These are phyloP conservation scores for Balaeniceps rex DNA, from an alignment of 2,113 vertebrate species.

Conservation along the genomic window DNA sequence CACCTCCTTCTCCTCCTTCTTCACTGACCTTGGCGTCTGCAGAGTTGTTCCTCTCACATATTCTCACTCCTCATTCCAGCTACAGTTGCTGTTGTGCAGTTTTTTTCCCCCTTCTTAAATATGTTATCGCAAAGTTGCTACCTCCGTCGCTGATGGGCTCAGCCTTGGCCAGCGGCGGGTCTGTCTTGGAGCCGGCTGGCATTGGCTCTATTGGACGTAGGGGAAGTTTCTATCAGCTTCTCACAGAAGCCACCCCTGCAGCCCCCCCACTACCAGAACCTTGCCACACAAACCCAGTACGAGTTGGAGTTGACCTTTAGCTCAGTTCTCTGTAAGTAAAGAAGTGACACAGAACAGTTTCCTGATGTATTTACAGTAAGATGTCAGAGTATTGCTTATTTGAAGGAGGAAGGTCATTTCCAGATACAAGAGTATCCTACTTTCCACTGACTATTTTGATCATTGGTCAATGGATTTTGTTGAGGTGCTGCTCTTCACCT, in stretches of 20 bases:
- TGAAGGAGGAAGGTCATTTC: not conserved
- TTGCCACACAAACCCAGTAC: not conserved
- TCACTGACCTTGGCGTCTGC: not conserved
- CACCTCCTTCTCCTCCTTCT: no score
- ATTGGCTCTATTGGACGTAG: not conserved
- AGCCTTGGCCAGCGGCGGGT: not conserved
- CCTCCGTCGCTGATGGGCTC: no score
- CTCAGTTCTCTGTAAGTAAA: not conserved
- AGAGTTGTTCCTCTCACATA: not conserved
- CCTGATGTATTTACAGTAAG: not conserved
- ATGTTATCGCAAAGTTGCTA: no score
- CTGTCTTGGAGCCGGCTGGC: not conserved
- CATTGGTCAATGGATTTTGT: not conserved
- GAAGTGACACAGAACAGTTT: not conserved
- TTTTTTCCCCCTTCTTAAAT: no score
- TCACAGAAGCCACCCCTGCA: not conserved
- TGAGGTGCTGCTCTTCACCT: not conserved
- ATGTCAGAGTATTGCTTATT: not conserved
- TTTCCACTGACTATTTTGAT: not conserved
- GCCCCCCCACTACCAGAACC: not conserved
- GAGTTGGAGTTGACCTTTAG: not conserved
- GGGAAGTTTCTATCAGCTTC: not conserved
- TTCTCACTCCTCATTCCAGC: no score
- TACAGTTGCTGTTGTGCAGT: no score
- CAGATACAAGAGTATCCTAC: not conserved